Conservation (phyloP, 1,140 invertebrate genomes). For the Zaprionus nigranus region DNA sequence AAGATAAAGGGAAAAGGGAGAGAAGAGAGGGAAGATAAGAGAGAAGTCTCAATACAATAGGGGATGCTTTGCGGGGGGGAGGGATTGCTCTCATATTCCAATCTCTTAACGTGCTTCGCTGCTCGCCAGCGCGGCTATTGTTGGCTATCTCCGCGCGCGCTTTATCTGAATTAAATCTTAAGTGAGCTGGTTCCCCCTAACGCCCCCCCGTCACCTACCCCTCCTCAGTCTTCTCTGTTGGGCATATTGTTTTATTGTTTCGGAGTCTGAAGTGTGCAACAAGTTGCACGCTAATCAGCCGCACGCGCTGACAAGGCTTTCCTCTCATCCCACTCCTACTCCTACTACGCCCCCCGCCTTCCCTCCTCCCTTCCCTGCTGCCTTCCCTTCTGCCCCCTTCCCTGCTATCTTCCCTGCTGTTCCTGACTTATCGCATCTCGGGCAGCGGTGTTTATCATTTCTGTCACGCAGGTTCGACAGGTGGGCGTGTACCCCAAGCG, state of each 20-base stretch:
- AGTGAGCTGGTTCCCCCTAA: not conserved
- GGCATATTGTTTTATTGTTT: conserved; percentile 43
- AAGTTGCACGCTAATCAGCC: conserved; percentile 56
- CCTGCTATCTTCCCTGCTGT: not conserved
- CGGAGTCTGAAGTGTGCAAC: conserved; percentile 50
- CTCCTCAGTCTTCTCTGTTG: conserved; percentile 1
- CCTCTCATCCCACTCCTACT: not conserved
- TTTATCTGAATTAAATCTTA: conserved; percentile 13
- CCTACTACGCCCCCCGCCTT: not conserved
- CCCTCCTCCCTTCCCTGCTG: not conserved
- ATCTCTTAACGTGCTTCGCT: conserved; percentile 23
- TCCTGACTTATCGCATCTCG: not conserved
- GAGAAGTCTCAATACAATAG: too few species aligned
- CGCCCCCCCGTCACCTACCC: not conserved
- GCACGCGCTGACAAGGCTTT: not conserved
- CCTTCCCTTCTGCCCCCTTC: not conserved
- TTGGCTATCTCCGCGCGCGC: conserved; percentile 1
- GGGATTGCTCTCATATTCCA: conserved; percentile 7
- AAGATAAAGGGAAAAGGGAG: not conserved
- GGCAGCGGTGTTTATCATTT: not conserved
- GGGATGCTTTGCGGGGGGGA: not conserved
- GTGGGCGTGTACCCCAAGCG: not conserved
- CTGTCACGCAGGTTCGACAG: not conserved
- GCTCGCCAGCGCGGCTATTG: conserved; percentile 19
- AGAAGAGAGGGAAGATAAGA: too few species aligned